Conservation (phyloP, 2,888 invertebrate genomes). For the Pherbina coryleti region DNA sequence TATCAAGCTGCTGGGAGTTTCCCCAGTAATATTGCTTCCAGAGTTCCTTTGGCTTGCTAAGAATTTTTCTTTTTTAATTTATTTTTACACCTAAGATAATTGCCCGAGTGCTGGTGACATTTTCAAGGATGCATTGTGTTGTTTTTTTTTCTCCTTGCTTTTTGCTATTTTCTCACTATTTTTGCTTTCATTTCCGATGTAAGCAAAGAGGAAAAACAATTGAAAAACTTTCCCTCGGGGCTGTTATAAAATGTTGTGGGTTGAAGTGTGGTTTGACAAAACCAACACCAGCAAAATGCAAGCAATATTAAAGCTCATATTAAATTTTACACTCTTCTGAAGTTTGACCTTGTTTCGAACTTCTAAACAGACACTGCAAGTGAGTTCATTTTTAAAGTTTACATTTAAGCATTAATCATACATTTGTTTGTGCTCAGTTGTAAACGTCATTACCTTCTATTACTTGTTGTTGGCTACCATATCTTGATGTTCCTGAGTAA, state of each 20-base stretch:
- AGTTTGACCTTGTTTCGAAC: background rate
- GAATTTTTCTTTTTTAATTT: constrained; percentile 50
- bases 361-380: background rate
- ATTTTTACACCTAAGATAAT: constrained; percentile 68
- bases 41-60: constrained; percentile 32
- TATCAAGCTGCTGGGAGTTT: too few species aligned
- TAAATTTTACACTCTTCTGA: background rate
- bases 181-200: constrained; percentile 29
- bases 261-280: background rate
- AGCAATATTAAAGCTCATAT: background rate
- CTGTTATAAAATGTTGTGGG: background rate
- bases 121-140: constrained; percentile 53
- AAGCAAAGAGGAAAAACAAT: constrained; percentile 38
- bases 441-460: too few species aligned
- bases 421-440: too few species aligned
- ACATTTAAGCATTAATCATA: background rate
- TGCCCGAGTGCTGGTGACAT: constrained; percentile 68
- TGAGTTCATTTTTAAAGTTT: background rate
- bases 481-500: background rate
- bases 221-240: constrained; percentile 45
- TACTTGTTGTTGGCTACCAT: background rate
- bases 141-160: constrained; percentile 43
- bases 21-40: too few species aligned
- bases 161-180: constrained; percentile 28
- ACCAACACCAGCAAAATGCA: background rate